Conservation (phyloP, 2,113 vertebrate species). For the Myiagra hebetior region DNA sequence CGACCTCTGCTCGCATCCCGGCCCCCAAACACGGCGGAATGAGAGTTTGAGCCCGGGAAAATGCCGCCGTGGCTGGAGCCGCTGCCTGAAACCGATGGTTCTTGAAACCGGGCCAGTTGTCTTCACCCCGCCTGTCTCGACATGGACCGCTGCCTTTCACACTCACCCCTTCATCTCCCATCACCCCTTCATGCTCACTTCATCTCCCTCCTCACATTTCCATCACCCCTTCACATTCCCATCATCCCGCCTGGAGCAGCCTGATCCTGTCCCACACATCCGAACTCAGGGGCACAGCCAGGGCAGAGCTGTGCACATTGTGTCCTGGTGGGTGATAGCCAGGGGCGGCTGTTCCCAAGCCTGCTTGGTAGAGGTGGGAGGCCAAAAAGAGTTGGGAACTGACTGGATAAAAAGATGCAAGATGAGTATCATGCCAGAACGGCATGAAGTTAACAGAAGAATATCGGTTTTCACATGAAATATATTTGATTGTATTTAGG, state of each 20-base stretch:
- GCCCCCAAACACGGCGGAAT: background rate
- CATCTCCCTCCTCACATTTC: background rate
- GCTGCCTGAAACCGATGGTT: rapidly evolving
- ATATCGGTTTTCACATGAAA: slow-evolving; percentile 43
- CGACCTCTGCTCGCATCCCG: background rate
- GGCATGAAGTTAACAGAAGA: slow-evolving; percentile 12
- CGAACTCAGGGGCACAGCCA: rapidly evolving
- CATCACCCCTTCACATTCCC: background rate
- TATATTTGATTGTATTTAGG: slow-evolving; percentile 43
- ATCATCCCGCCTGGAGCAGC: background rate
- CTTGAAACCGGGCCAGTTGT: background rate
- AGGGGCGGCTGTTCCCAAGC: background rate
- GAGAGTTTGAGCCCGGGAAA: background rate
- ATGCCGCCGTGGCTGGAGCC: background rate
- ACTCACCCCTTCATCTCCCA: background rate
- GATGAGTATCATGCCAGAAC: background rate
- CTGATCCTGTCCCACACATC: background rate
- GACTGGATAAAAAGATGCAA: background rate
- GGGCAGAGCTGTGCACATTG: background rate
- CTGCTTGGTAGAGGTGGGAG: background rate
- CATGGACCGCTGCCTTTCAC: background rate
- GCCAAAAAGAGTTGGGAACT: background rate
- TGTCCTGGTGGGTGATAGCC: rapidly evolving
- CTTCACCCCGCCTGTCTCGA: background rate
- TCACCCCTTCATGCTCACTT: background rate